A percentile compares a stretch with the other conserved stretches of the same genome.
These are phyloP conservation scores for Rhinoraja longicauda DNA, from an alignment of 2,797 vertebrate genomes.

Conservation along the genomic window DNA sequence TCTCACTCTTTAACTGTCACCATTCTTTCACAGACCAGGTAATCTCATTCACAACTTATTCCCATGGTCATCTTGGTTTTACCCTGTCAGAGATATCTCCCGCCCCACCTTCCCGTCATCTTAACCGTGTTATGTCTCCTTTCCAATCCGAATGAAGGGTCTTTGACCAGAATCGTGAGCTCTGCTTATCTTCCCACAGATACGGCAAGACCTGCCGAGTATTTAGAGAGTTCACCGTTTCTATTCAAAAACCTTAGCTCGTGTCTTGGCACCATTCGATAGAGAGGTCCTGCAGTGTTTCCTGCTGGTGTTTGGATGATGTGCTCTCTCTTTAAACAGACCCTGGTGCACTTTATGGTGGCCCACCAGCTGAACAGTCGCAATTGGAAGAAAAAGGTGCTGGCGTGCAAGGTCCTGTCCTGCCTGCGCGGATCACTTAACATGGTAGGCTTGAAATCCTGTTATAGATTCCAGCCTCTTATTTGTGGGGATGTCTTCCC, in stretches of 20 bases:
- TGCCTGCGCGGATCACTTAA: conserved; percentile 51
- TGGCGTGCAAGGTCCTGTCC: conserved; percentile 57
- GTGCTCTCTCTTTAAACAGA: conserved; percentile 46
- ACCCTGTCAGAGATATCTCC: too few species aligned
- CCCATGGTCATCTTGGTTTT: too few species aligned
- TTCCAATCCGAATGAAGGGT: neutral
- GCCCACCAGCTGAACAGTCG: conserved; percentile 58
- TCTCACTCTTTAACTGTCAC: too few species aligned
- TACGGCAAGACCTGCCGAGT: too few species aligned
- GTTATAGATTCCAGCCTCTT: neutral
- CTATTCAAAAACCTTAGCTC: neutral
- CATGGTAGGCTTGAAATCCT: conserved; percentile 50
- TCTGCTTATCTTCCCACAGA: neutral
- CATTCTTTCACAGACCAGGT: too few species aligned
- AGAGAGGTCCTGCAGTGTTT: too few species aligned
- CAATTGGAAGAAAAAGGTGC: conserved; percentile 54
- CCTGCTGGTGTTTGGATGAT: neutral
- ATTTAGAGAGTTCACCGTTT: neutral
- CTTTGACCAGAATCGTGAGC: neutral
- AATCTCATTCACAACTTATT: too few species aligned
- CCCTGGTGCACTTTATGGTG: conserved; percentile 58
- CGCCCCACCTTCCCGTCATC: too few species aligned
- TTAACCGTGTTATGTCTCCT: too few species aligned
- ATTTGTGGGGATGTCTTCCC: neutral
- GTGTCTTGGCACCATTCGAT: neutral